Evolutionary conservation across 2,888 invertebrate species (phyloP), one percentile per base, ranked within the genome.

Genomic region (Andrena dorsata): DNA sequence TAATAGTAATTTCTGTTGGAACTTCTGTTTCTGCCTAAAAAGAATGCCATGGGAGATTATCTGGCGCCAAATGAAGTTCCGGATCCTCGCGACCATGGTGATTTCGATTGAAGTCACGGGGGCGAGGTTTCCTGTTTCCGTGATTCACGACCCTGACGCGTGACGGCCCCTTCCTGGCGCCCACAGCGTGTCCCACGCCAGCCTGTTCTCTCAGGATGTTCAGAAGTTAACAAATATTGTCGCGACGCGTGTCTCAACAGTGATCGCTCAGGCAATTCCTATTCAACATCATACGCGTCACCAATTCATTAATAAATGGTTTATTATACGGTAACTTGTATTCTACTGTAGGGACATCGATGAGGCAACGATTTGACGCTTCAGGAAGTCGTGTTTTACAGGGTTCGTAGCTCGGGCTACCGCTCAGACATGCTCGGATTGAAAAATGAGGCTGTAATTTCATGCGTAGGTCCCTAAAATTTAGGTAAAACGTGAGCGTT

Each of bases 31-130:
- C 2, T 2, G 63, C 28, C 58, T 53, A 63, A 32, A 82, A 69
- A 41, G 26, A 26, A 71, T 71, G 26, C 16, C 32, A 30, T 30
- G 63, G 47, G 66, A 72, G 64, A 74, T 28, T 74, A 69, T 64
- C 66, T 66, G 84, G 86, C 86, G 86, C 82, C 84, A 71, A 23
- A 13, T 16, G 60, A 69, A 63, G 82, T 88, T 88, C 88, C 83
- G 86, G 86, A 80, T 88, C 80, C 82, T 82, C 73, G 65, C 80
- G 60, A 65, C 71, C 63, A 79, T 65, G 63, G 86, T 78, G 79
- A 91, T 92, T 93, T 86, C 89, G 89, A 92, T 92, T 92, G 87
- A 82, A 90, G 90, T 91, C 91, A 90, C 90, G 90, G 78, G 89
- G 88, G 83, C 86, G 88, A 88, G 82, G 83, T 90, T 93, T 93